Evolutionary conservation across 1,140 invertebrate species (phyloP), one percentile per base, ranked within the genome.

Genomic region (Copidosoma floridanum): DNA sequence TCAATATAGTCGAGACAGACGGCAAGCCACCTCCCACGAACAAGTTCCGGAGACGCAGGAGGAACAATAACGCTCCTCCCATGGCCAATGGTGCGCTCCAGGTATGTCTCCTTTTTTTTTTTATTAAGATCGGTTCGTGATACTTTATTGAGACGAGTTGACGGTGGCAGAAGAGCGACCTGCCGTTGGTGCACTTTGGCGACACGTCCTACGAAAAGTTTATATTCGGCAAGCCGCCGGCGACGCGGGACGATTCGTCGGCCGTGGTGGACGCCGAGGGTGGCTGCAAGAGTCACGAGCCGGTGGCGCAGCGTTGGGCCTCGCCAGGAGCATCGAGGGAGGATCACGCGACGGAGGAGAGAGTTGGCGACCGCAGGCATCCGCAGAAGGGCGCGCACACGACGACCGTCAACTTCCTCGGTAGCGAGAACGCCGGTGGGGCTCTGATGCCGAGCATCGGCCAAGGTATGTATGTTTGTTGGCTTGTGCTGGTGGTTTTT

Each of bases 1-100:
- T 93, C 0, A 91, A 92, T 71, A 92, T 93, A 47, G 90, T 93
- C n/a, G 89, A 90, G 73, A 92, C 90, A 0, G 89, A 91, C 72
- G 89, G 88, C 47, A 92, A 92, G 72, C 90, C 90, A 46, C 90
- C 90, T 20, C 88, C 90, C 7, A 89, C 88, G 1, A 89, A 90
- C 71, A 86, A 88, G 71, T 92, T 90, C 71, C 81, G 90, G 57
- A 82, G 87, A 68, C 77, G 85, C 59, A 81, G 85, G 10, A 50
- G 47, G 40, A 26, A 24, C 14, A 56, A 57, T n/a, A 41, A 55
- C 82, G 83, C 72, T 81, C 73, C 14, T 78, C 81, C 3, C n/a
- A 23, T 29, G 8, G 14, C 35, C 10, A 55, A 48, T 27, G 4
- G 3, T 14, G 54, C 38, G 29, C n/a, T 24, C 7, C 18, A 12